Percentiles rank a stretch among this genome's conserved stretches.
Evolutionary conservation across 1,140 invertebrate species (phyloP).

Genomic region (Neodiprion lecontei): DNA sequence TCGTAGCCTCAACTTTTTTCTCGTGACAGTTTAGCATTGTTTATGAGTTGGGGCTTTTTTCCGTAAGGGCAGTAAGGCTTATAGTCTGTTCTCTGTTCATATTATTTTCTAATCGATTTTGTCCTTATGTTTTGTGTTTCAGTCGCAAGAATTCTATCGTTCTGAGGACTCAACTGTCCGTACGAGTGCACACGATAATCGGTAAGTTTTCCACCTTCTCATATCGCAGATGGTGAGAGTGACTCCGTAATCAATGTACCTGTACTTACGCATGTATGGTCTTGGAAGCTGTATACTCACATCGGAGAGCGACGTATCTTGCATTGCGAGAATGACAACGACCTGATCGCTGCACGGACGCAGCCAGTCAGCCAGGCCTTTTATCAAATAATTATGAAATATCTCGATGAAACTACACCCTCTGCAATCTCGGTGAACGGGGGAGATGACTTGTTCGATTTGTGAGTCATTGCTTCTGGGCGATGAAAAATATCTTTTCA

Average conservation of each 20-base stretch:
- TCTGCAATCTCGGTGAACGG: neutral
- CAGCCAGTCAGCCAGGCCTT: neutral
- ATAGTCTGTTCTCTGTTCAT: conserved; percentile 12
- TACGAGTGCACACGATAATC: conserved; percentile 96
- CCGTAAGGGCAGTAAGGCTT: neutral
- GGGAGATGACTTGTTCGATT: neutral
- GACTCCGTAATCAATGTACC: neutral
- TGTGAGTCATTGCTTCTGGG: neutral
- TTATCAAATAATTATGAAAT: neutral
- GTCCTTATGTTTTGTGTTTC: conserved; percentile 65
- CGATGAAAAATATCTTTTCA: neutral
- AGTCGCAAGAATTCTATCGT: conserved; percentile 98
- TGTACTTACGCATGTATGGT: too few relatives aligned
- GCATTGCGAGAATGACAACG: too few relatives aligned
- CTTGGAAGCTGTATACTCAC: too few relatives aligned
- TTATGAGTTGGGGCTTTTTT: neutral
- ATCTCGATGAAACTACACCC: neutral
- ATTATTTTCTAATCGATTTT: conserved; percentile 23
- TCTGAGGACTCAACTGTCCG: conserved; percentile 93
- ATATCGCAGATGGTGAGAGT: neutral
- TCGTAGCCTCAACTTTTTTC: neutral
- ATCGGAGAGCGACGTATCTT: too few relatives aligned
- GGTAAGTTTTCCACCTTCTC: conserved; percentile 73
- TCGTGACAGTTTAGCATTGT: neutral
- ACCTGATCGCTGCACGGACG: neutral